These are phyloP conservation scores for Drosophila watanabei DNA, from an alignment of 1,140 invertebrate species.

Conservation along the genomic window DNA sequence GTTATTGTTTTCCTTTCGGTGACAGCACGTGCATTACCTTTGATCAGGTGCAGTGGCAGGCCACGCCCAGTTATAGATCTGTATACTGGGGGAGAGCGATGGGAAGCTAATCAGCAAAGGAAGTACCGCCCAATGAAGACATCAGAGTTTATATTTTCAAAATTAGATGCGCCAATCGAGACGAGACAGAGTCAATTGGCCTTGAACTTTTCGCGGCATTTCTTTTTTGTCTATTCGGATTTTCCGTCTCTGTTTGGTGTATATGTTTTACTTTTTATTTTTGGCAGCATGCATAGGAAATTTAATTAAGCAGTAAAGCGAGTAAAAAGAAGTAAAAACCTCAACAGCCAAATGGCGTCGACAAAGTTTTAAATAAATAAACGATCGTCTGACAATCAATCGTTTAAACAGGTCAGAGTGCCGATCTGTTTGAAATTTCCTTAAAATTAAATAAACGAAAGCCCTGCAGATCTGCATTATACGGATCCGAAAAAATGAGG, in stretches of 20 bases:
- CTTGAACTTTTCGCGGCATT: slow-evolving; percentile 62
- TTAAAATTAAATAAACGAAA: slow-evolving; percentile 17
- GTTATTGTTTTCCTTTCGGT: slow-evolving; percentile 54
- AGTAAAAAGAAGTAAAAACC: slow-evolving; percentile 37
- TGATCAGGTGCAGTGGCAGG: slow-evolving; percentile 44
- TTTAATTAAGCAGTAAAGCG: slow-evolving; percentile 56
- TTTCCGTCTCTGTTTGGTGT: slow-evolving; percentile 25
- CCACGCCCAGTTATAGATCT: slow-evolving; percentile 35
- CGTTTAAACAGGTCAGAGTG: slow-evolving; percentile 63
- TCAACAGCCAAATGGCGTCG: slow-evolving; percentile 49
- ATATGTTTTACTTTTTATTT: slow-evolving; percentile 46
- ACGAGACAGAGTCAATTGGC: slow-evolving; percentile 60
- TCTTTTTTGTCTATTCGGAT: slow-evolving; percentile 28
- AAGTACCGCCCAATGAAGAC: slow-evolving; percentile 44
- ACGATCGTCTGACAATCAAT: slow-evolving; percentile 43
- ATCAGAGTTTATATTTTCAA: slow-evolving; percentile 37
- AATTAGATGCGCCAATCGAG: slow-evolving; percentile 64
- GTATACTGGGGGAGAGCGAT: slow-evolving; percentile 9
- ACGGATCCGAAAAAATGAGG: slow-evolving; percentile 21
- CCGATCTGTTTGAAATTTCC: slow-evolving; percentile 35
- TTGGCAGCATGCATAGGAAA: slow-evolving; percentile 73
- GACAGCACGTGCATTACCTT: slow-evolving; percentile 44
- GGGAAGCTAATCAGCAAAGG: slow-evolving; percentile 11
- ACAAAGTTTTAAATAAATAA: slow-evolving; percentile 41
- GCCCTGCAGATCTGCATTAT: neutral